Percentiles rank a stretch among this genome's conserved stretches.
These are phyloP conservation scores for Petroica traversi DNA, from an alignment of 2,113 vertebrate genomes.

Conservation along the genomic window DNA sequence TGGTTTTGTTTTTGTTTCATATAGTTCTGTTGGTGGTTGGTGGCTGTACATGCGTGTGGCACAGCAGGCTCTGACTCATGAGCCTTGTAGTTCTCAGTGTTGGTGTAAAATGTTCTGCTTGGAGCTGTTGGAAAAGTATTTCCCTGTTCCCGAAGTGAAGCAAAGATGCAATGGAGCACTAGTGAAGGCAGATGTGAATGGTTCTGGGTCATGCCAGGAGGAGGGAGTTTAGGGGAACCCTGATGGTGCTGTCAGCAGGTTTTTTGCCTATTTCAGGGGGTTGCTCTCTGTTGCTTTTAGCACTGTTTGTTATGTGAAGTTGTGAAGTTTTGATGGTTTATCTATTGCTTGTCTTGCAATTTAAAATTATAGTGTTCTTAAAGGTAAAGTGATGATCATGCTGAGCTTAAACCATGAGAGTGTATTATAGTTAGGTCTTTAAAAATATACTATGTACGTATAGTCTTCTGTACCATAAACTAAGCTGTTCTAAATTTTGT, in stretches of 20 bases:
- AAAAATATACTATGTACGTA: not conserved
- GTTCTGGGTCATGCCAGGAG: not conserved
- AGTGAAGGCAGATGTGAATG: fast-evolving
- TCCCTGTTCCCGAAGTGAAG: not conserved
- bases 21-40: fast-evolving
- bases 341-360: not conserved
- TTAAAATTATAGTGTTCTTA: not conserved
- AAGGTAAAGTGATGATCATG: not conserved
- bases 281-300: not conserved
- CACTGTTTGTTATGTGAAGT: not conserved
- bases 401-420: not conserved
- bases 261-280: not conserved
- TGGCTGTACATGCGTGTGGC: fast-evolving
- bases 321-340: not conserved
- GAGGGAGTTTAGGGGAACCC: not conserved
- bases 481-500: not conserved
- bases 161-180: fast-evolving
- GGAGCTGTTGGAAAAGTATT: not conserved
- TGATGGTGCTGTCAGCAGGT: fast-evolving
- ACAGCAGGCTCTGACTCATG: fast-evolving
- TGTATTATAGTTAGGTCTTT: not conserved
- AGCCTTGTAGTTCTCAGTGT: fast-evolving
- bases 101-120: not conserved
- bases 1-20: not conserved
- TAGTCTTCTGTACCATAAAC: not conserved